Evolutionary conservation across 2,113 vertebrate genomes (phyloP).

Genomic region (Bettongia penicillata): DNA sequence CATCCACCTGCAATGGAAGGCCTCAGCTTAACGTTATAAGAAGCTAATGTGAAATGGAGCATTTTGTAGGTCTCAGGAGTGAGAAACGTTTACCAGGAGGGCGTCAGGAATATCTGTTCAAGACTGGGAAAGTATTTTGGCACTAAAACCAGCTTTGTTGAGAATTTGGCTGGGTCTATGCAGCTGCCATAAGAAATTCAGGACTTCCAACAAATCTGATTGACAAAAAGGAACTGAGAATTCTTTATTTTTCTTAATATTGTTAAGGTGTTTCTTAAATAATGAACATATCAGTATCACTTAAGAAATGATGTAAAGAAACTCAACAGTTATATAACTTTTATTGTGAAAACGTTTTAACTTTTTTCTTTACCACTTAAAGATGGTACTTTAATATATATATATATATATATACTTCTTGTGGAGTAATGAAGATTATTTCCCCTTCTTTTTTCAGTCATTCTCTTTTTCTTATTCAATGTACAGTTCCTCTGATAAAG

Average conservation of each 20-base stretch:
- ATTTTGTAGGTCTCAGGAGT: conserved; percentile 62
- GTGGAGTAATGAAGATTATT: background rate
- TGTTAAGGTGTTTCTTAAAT: conserved; percentile 4
- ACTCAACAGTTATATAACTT: background rate
- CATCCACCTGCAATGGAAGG: conserved; percentile 94
- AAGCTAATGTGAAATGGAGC: conserved; percentile 77
- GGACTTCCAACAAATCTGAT: conserved; percentile 2
- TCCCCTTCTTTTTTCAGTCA: background rate
- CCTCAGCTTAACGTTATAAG: conserved; percentile 83
- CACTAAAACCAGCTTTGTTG: background rate
- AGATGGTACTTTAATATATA: background rate
- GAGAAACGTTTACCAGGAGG: background rate
- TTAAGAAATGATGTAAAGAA: conserved; percentile 4
- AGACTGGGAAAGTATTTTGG: conserved; percentile 33
- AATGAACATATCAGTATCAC: background rate
- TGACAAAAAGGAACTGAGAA: conserved; percentile 10
- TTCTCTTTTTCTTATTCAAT: background rate
- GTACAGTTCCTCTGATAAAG: background rate
- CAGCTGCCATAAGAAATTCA: conserved; percentile 10
- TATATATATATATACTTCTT: background rate
- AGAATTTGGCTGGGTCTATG: background rate
- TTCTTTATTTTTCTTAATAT: conserved; percentile 3
- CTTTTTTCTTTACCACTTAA: conserved; percentile 13
- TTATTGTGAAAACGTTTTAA: conserved; percentile 4
- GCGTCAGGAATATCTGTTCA: conserved; percentile 28